Base-by-base conservation (phyloP, 2,888 invertebrate species). In the Abrostola triplasia region DNA sequence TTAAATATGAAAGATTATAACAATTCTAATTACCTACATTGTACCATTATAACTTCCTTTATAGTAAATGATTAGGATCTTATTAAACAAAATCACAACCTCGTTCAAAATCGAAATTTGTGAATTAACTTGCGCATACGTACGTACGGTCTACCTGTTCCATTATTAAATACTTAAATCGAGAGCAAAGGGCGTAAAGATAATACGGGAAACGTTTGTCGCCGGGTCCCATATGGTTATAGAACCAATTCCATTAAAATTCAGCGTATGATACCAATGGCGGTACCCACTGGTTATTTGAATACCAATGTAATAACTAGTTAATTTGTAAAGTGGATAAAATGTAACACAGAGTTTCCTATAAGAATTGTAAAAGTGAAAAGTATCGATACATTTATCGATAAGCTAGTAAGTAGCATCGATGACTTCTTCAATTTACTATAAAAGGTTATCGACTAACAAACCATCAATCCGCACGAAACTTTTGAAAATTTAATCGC, bases 141-240 rank as follows among this genome's bases (percentile, higher is more conserved):
- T 37, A 62, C n/a, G n/a, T 44, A 10, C 40, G 40, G 6, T 12
- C n/a, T 24, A 42, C 12, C 13, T 5, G 40, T 56, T 62, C 35
- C 36, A 53, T 62, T 67, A 49, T 47, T 38, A 47, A 48, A 56
- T 37, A 47, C 48, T n/a, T 52, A 67, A 47, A 13, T 47, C 13
- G 5, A 24, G 44, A 47, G 44, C 24, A 24, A 47, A 24, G 44
- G 44, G 55, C 36, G 49, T 35, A 52, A 36, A 24, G 7, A 44
- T 47, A 55, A 37, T n/a, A 24, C 35, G n/a, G 36, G 13, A 47
- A 36, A 47, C 36, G 41, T 53, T 67, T 13, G 36, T 53, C 13
- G 41, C 36, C 38, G 12, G 50, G 48, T 36, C 38, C 57, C 11
- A 35, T 38, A 71, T 55, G 51, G 65, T 44, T 71, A 40, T 48